Evolutionary conservation across 2,113 vertebrate genomes (phyloP), one percentile per base, ranked within the genome.

Genomic region (Stegastes partitus): DNA sequence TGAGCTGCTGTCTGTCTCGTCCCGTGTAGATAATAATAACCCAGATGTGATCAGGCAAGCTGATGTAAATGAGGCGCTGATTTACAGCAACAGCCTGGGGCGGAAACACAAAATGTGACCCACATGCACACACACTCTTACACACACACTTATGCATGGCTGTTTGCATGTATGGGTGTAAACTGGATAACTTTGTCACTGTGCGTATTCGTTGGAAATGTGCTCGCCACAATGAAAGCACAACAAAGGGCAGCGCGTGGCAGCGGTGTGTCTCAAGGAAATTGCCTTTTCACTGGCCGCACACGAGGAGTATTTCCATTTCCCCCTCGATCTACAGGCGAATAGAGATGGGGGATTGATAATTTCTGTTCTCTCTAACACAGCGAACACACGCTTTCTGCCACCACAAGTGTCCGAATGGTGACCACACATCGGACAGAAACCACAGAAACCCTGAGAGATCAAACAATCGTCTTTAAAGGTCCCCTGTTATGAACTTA

Each of bases 281-380:
- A 91, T 87, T 87, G 82, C 72, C 86, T 90, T 87, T 93, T 88
- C 82, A 87, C 70, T 51, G 82, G 65, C 72, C 11, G 47, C 77
- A 77, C 56, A 58, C 42, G 44, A 50, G 50, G 22, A 57, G 54
- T 49, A 87, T 88, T 93, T 90, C 85, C 82, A 88, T 87, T 86
- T 78, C 68, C 68, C 62, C 37, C 12, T 56, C 66, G 54, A 89
- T 85, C 68, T 77, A 53, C 87, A 82, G 83, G 67, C 34, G 23
- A 74, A 79, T 54, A 23, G 71, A 79, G 74, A 85, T 75, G 61
- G 62, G 62, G 18, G 11, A 73, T 50, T 57, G 72, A 82, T 87
- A 4, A 80, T 86, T 79, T 76, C 77, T 79, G 31, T 55, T 68
- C 51, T 80, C 67, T 61, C 61, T 51, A 61, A 56, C 31, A 42